phyloP scores from a whole-genome alignment of 2,113 vertebrate genomes.

The Oplegnathus fasciatus region DNA sequence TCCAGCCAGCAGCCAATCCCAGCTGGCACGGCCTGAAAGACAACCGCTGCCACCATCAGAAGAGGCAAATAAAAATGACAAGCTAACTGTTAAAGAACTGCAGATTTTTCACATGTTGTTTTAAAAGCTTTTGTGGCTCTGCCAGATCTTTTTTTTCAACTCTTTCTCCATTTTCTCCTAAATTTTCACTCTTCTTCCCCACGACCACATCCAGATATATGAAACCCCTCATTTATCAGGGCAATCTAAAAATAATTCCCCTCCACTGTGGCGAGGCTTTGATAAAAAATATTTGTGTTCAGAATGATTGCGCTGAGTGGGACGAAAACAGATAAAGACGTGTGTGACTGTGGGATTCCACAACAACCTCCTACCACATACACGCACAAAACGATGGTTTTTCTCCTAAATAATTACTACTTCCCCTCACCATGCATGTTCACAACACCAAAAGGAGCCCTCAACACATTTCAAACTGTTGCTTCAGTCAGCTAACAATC shows the following conservation, averaged over 20 bases:
- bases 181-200: conserved; percentile 58
- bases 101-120: conserved; percentile 86
- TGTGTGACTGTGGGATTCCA: conserved; percentile 44
- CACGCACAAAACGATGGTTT: conserved; percentile 41
- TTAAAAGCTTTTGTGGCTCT: conserved; percentile 80
- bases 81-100: conserved; percentile 86
- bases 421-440: conserved; percentile 58
- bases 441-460: conserved; percentile 41
- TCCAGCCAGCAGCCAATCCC: conserved; percentile 82
- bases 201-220: conserved; percentile 80
- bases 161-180: conserved; percentile 42
- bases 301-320: conserved; percentile 49
- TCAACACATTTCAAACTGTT: conserved; percentile 48
- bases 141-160: conserved; percentile 63
- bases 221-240: conserved; percentile 81
- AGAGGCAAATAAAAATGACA: conserved; percentile 88
- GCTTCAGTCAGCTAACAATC: conserved; percentile 29
- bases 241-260: conserved; percentile 80
- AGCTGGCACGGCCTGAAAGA: conserved; percentile 84
- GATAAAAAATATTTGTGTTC: conserved; percentile 72
- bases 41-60: conserved; percentile 81
- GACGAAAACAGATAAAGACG: conserved; percentile 64
- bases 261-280: conserved; percentile 60
- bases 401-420: conserved; percentile 57
- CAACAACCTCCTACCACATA: conserved; percentile 49